Conservation (phyloP, 2,888 invertebrate genomes). For the Cheilosia vernalis region DNA sequence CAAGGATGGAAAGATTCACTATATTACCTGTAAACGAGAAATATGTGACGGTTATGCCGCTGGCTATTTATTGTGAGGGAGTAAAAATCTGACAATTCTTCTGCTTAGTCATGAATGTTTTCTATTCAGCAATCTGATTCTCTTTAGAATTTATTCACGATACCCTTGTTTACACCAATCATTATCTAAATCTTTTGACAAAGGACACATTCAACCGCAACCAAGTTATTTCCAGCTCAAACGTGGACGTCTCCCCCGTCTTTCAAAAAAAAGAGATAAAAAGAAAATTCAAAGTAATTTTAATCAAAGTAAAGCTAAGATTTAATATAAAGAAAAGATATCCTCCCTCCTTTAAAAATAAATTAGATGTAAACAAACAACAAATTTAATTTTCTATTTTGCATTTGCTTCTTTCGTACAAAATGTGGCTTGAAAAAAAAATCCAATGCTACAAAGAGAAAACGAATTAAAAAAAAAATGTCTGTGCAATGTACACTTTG, state of each 20-base stretch:
- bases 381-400: conserved; percentile 53
- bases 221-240: not conserved
- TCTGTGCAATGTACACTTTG: conserved; percentile 63
- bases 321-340: conserved; percentile 41
- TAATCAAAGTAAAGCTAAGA: conserved; percentile 25
- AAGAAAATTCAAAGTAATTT: conserved; percentile 23
- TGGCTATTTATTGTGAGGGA: too few relatives aligned
- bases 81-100: too few relatives aligned
- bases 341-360: conserved; percentile 50
- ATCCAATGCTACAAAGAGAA: conserved; percentile 29
- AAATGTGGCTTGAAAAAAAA: conserved; percentile 58
- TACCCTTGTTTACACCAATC: too few relatives aligned
- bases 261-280: conserved; percentile 1
- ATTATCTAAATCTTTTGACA: too few relatives aligned
- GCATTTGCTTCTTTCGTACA: conserved; percentile 65
- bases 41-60: too few relatives aligned
- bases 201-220: not conserved
- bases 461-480: conserved; percentile 21
- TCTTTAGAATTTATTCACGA: too few relatives aligned
- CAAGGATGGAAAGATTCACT: too few relatives aligned
- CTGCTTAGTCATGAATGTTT: too few relatives aligned
- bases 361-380: conserved; percentile 30
- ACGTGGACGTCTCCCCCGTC: not conserved
- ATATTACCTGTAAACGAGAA: too few relatives aligned
- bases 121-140: too few relatives aligned